Evolutionary conservation across 2,888 invertebrate genomes (phyloP).

Genomic region (Polyploca ridens): DNA sequence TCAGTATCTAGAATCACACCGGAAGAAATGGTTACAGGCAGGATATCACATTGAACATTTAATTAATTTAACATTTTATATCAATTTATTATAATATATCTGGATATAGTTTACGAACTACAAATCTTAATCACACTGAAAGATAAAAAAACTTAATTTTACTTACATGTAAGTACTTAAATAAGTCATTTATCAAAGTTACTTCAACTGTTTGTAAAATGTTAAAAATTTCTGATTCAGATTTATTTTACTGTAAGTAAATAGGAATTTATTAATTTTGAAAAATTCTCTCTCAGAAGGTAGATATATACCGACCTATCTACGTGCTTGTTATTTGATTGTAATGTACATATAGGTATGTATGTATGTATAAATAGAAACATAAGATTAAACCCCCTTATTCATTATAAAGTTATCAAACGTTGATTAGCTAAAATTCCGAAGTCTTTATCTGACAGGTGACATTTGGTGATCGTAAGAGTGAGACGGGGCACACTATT

Average conservation of each 20-base stretch:
- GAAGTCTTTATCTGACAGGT: no score
- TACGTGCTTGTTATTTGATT: no score
- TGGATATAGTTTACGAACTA: conserved; percentile 14
- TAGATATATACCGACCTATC: not conserved
- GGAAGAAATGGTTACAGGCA: conserved; percentile 78
- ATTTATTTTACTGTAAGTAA: not conserved
- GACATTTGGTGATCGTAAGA: no score
- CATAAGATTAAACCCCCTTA: no score
- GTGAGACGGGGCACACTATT: no score
- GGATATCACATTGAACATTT: conserved; percentile 83
- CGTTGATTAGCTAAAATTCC: no score
- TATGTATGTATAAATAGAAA: no score
- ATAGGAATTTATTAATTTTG: not conserved
- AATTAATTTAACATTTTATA: conserved; percentile 31
- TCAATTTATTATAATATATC: conserved; percentile 15
- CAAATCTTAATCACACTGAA: conserved; percentile 17
- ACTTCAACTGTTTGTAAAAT: not conserved
- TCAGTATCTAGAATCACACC: conserved; percentile 67
- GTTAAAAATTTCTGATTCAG: not conserved
- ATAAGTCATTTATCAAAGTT: not conserved
- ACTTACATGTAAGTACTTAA: conserved; percentile 14
- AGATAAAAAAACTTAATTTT: conserved; percentile 18
- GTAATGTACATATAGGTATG: no score
- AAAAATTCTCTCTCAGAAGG: not conserved
- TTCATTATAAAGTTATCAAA: no score